These are phyloP conservation scores for Deroptyus accipitrinus DNA, from an alignment of 2,113 vertebrate species.

Conservation along the genomic window DNA sequence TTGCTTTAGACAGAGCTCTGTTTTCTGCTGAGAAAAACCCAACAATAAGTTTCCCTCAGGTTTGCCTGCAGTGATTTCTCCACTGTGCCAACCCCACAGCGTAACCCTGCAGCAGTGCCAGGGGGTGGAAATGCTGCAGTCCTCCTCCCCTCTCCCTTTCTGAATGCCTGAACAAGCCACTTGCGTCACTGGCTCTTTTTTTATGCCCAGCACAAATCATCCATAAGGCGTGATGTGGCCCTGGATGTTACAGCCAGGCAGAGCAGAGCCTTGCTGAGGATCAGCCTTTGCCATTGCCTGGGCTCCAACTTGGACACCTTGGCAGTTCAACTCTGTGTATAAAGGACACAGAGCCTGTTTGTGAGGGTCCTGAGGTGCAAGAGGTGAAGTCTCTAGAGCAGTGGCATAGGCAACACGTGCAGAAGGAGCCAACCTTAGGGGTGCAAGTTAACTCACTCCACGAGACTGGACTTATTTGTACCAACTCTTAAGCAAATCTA, in stretches of 20 bases:
- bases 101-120: neutral
- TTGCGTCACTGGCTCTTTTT: neutral
- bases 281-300: neutral
- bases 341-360: neutral
- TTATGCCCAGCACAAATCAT: conserved; percentile 17
- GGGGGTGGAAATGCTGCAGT: neutral
- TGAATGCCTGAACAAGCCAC: conserved; percentile 5
- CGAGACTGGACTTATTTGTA: neutral
- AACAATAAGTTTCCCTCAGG: neutral
- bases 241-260: neutral
- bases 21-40: neutral
- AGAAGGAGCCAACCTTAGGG: neutral
- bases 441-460: neutral
- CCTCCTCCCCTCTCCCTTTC: conserved; percentile 8
- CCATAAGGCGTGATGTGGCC: neutral
- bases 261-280: neutral
- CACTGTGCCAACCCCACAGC: neutral
- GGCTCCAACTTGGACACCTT: neutral
- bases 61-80: neutral
- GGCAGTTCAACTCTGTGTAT: neutral
- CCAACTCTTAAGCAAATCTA: neutral
- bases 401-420: fast-evolving
- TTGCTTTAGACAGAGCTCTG: neutral
- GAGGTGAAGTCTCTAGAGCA: fast-evolving
- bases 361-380: fast-evolving